Conservation (phyloP, 2,113 vertebrate genomes). For the Calonectris borealis region DNA sequence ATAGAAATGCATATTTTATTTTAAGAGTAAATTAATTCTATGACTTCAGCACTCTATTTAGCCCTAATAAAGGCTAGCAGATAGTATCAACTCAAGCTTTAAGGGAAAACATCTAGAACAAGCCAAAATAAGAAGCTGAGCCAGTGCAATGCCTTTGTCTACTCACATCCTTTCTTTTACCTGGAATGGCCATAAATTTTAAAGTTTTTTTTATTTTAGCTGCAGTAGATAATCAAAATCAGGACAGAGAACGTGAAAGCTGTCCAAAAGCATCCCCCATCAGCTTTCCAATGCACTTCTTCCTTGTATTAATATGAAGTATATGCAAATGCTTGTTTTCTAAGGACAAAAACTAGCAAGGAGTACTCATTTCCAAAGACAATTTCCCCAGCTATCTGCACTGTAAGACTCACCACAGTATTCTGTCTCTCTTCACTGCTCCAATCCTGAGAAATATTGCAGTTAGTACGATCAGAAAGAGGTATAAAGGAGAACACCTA, state of each 20-base stretch:
- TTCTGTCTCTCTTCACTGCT: background rate
- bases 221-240: background rate
- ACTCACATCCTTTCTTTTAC: background rate
- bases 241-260: background rate
- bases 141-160: background rate
- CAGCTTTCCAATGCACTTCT: background rate
- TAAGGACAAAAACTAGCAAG: background rate
- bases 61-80: background rate
- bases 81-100: background rate
- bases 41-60: background rate
- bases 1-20: background rate
- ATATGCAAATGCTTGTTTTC: background rate
- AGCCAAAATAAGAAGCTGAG: background rate
- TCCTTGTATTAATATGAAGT: background rate
- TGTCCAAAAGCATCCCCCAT: background rate
- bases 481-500: background rate
- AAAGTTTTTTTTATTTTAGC: background rate
- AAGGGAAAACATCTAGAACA: background rate
- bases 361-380: background rate
- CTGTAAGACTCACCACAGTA: background rate
- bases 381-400: background rate
- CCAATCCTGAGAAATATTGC: background rate
- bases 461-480: background rate
- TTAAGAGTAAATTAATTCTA: background rate
- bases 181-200: background rate